Conservation (phyloP, 1,140 invertebrate species). For the Mesaphorura yosii region DNA sequence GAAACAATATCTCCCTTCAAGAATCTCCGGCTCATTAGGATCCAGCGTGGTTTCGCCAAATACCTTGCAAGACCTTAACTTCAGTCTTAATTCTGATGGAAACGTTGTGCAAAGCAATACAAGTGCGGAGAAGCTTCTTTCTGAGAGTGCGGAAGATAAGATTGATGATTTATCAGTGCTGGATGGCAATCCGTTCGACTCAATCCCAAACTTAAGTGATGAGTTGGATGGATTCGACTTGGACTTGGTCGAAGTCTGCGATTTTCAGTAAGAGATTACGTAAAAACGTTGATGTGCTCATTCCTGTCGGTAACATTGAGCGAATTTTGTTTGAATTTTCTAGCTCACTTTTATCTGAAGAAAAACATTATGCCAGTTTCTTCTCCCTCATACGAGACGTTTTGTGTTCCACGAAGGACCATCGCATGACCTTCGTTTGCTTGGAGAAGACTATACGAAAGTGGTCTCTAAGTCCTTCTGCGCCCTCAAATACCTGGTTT, state of each 20-base stretch:
- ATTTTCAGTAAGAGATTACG: slow-evolving; percentile 24
- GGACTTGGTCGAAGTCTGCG: slow-evolving; percentile 27
- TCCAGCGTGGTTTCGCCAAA: no score
- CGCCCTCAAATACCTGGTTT: slow-evolving; percentile 70
- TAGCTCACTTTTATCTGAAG: slow-evolving; percentile 24
- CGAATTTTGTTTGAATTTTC: slow-evolving; percentile 3
- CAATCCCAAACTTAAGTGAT: slow-evolving; percentile 30
- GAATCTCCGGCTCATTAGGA: no score
- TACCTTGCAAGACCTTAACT: no score
- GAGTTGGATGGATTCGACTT: slow-evolving; percentile 27
- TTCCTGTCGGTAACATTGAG: no score
- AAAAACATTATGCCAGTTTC: slow-evolving; percentile 52
- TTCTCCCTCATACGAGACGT: slow-evolving; percentile 68
- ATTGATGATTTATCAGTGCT: slow-evolving; percentile 28
- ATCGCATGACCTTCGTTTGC: slow-evolving; percentile 58
- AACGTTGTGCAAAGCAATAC: background rate
- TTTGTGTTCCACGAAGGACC: slow-evolving; percentile 67
- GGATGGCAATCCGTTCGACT: slow-evolving; percentile 31
- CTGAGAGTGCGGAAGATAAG: slow-evolving; percentile 22
- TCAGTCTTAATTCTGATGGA: background rate
- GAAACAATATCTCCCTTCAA: no score
- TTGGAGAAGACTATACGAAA: slow-evolving; percentile 61
- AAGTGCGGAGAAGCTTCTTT: slow-evolving; percentile 7
- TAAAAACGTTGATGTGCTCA: background rate
- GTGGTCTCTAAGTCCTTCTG: slow-evolving; percentile 70